These are phyloP conservation scores for Leucania comma DNA, from an alignment of 2,888 invertebrate species.

Conservation along the genomic window DNA sequence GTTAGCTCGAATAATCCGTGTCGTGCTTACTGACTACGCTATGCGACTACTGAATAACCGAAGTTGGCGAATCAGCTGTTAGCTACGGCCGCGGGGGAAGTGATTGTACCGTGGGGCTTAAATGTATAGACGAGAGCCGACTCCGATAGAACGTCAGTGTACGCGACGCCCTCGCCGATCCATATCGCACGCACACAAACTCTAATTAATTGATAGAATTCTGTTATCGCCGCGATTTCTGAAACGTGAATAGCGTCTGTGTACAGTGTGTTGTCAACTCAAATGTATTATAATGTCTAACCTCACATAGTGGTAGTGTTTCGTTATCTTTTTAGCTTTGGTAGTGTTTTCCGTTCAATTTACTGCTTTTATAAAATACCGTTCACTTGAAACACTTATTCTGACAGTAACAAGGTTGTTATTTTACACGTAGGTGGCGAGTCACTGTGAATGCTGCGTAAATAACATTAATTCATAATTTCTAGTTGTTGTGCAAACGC, in stretches of 20 bases:
- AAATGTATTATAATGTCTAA: slow-evolving; percentile 32
- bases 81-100: slow-evolving; percentile 73
- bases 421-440: slow-evolving; percentile 59
- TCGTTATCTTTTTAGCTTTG: slow-evolving; percentile 17
- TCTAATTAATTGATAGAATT: slow-evolving; percentile 62
- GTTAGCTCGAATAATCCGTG: slow-evolving; percentile 20
- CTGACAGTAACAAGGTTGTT: slow-evolving; percentile 72
- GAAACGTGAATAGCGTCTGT: slow-evolving; percentile 64
- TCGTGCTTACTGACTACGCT: slow-evolving; percentile 13
- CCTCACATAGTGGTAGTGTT: slow-evolving; percentile 30
- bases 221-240: slow-evolving; percentile 74
- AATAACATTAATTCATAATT: slow-evolving; percentile 58
- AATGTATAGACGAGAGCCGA: slow-evolving; percentile 63
- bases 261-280: slow-evolving; percentile 59
- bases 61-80: slow-evolving; percentile 85
- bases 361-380: slow-evolving; percentile 41
- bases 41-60: slow-evolving; percentile 37
- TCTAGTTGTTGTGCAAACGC: slow-evolving; percentile 69
- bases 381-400: slow-evolving; percentile 41
- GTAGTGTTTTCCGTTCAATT: slow-evolving; percentile 36
- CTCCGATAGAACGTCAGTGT: slow-evolving; percentile 79
- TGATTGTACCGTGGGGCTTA: slow-evolving; percentile 68
- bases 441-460: slow-evolving; percentile 62
- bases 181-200: slow-evolving; percentile 65
- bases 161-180: slow-evolving; percentile 75